Conservation (phyloP, 1,140 invertebrate species). For the Drosophila orosa region DNA sequence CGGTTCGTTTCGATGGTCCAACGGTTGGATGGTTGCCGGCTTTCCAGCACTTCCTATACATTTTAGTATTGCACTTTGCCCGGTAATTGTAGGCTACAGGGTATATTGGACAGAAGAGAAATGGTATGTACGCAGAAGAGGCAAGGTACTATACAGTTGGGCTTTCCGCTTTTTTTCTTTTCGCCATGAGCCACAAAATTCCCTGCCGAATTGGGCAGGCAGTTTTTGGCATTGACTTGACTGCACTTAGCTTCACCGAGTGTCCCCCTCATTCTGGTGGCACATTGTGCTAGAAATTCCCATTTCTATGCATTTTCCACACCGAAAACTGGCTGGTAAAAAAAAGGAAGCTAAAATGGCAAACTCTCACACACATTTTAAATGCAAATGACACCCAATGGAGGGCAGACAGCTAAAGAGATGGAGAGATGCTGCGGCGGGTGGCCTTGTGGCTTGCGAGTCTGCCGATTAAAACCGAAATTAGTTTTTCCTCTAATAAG, state of each 20-base stretch:
- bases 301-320: constrained; percentile 63
- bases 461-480: constrained; percentile 68
- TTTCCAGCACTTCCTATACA: neutral
- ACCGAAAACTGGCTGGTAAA: constrained; percentile 20
- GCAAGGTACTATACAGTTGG: constrained; percentile 8
- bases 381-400: constrained; percentile 71
- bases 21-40: constrained; percentile 30
- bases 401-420: constrained; percentile 13
- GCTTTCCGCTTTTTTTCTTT: constrained; percentile 28
- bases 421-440: neutral
- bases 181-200: constrained; percentile 44
- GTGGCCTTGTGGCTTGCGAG: constrained; percentile 46
- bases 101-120: constrained; percentile 2
- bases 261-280: constrained; percentile 15
- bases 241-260: constrained; percentile 40
- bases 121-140: too few species aligned
- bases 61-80: constrained; percentile 16
- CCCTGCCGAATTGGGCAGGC: constrained; percentile 56
- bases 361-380: constrained; percentile 51
- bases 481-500: constrained; percentile 70
- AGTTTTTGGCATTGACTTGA: constrained; percentile 54
- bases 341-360: constrained; percentile 28
- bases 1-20: constrained; percentile 45
- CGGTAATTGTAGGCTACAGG: neutral
- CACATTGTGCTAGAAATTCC: constrained; percentile 65